These are phyloP conservation scores for Sturmia bella DNA, from an alignment of 2,888 invertebrate genomes.

Conservation along the genomic window DNA sequence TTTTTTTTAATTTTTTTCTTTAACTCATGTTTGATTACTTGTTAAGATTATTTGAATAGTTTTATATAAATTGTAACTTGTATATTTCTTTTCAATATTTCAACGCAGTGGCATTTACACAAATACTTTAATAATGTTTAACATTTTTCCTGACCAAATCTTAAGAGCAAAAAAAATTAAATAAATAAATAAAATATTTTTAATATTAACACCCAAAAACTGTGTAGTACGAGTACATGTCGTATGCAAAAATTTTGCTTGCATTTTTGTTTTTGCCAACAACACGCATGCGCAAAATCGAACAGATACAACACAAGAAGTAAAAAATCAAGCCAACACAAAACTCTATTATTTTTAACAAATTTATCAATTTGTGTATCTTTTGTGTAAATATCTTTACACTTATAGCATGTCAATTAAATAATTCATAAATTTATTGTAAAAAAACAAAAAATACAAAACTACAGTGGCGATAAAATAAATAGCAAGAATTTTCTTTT, in stretches of 20 bases:
- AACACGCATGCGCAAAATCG: constrained; percentile 41
- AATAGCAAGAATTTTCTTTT: too few relatives aligned
- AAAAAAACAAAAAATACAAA: not conserved
- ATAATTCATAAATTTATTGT: constrained; percentile 67
- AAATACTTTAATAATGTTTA: constrained; percentile 68
- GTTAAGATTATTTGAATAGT: constrained; percentile 68
- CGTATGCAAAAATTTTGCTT: constrained; percentile 32
- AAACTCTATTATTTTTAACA: constrained; percentile 61
- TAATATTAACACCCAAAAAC: constrained; percentile 57
- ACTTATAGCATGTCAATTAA: constrained; percentile 69
- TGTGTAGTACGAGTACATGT: constrained; percentile 20
- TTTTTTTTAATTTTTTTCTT: constrained; percentile 17
- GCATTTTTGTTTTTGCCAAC: not conserved
- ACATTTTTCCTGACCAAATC: constrained; percentile 62
- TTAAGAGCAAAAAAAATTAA: constrained; percentile 2
- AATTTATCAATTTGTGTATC: constrained; percentile 71
- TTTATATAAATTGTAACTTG: constrained; percentile 21
- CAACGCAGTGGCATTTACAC: constrained; percentile 70
- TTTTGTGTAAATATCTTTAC: constrained; percentile 69
- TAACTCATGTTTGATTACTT: constrained; percentile 68
- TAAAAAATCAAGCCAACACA: constrained; percentile 35
- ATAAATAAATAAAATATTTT: too few relatives aligned
- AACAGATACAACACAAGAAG: constrained; percentile 28
- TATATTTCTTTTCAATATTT: constrained; percentile 63
- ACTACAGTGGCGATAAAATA: constrained; percentile 3